These are phyloP conservation scores for Zootermopsis nevadensis DNA, from an alignment of 2,888 invertebrate species.

Conservation along the genomic window DNA sequence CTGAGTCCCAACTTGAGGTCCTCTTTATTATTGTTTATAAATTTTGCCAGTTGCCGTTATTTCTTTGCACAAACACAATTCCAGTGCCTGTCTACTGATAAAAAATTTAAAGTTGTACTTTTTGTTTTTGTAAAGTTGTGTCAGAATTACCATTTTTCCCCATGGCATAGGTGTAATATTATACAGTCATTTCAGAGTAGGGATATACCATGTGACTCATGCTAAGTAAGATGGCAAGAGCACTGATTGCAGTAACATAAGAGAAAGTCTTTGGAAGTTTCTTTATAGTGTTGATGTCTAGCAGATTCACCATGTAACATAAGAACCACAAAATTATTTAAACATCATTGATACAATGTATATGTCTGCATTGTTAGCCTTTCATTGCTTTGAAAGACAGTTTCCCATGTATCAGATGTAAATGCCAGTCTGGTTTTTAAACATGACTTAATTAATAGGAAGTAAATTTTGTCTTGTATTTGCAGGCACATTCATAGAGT, in stretches of 20 bases:
- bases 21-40: no score
- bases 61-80: no score
- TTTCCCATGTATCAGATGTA: no score
- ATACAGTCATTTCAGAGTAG: not conserved
- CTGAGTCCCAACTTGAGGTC: no score
- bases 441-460: not conserved
- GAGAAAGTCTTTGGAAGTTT: not conserved
- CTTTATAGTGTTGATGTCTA: not conserved
- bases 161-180: not conserved
- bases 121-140: not conserved
- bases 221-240: not conserved
- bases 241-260: not conserved
- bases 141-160: not conserved
- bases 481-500: slow-evolving; percentile 22
- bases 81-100: no score
- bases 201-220: not conserved
- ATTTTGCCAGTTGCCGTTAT: no score
- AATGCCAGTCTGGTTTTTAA: not conserved
- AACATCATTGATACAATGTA: not conserved
- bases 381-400: no score
- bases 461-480: slow-evolving; percentile 25
- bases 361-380: not conserved
- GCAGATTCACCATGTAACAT: not conserved
- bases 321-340: not conserved
- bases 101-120: no score